Conservation (phyloP, 2,113 vertebrate species). For the Lepisosteus osseus region DNA sequence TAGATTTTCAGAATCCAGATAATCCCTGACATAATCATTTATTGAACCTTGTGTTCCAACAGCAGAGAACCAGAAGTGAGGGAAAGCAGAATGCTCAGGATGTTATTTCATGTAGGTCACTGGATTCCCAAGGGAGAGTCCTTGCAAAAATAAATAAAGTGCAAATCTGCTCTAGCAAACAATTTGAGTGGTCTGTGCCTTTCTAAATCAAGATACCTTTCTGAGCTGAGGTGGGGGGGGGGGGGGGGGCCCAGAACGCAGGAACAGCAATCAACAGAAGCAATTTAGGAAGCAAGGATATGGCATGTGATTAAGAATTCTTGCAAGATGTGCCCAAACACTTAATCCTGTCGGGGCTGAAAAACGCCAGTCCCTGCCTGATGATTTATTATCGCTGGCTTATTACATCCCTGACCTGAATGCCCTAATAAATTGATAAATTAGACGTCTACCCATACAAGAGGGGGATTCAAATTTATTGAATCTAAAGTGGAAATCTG, state of each 20-base stretch:
- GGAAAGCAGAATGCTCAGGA: neutral
- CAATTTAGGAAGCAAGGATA: slow-evolving; percentile 5
- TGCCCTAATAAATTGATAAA: slow-evolving; percentile 2
- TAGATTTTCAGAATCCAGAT: neutral
- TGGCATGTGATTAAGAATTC: neutral
- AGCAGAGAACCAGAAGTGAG: slow-evolving; percentile 2
- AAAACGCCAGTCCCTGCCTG: neutral
- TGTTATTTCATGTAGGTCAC: slow-evolving; percentile 9
- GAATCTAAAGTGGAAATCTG: neutral
- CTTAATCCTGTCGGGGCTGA: neutral
- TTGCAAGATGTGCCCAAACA: neutral
- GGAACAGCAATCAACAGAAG: neutral
- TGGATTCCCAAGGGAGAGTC: neutral
- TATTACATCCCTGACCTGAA: neutral
- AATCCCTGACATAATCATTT: slow-evolving; percentile 17
- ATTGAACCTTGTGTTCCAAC: slow-evolving; percentile 1
- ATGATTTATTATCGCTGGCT: neutral
- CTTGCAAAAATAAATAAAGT: neutral
- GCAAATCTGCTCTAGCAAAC: slow-evolving; percentile 1
- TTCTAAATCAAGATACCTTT: slow-evolving; percentile 7
- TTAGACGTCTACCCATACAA: neutral
- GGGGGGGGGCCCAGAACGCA: neutral
- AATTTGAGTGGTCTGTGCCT: slow-evolving; percentile 5
- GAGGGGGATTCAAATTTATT: neutral
- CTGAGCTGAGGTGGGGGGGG: neutral